Conservation (phyloP, 2,113 vertebrate genomes). For the Benthochromis sp. region DNA sequence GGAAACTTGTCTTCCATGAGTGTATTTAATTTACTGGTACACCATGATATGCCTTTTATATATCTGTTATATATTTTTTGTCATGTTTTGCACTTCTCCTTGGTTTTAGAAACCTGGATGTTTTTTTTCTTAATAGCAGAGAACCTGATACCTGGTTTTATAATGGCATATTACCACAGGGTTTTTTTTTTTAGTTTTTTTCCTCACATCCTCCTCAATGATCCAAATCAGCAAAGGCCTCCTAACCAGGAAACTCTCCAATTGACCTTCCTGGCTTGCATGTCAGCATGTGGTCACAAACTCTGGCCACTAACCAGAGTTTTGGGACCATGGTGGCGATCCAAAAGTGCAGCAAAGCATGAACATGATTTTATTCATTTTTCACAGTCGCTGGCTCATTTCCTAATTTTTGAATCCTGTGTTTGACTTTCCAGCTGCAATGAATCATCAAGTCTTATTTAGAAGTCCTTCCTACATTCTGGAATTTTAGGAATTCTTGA, state of each 20-base stretch:
- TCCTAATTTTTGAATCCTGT: neutral
- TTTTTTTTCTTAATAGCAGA: no score
- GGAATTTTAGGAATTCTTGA: neutral
- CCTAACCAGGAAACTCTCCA: neutral
- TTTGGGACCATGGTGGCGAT: neutral
- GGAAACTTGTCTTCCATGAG: neutral
- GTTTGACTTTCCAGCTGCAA: neutral
- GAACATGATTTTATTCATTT: neutral
- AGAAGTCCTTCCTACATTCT: neutral
- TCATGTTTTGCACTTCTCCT: neutral
- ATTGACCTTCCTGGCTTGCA: neutral
- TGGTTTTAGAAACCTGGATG: neutral
- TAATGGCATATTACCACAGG: neutral
- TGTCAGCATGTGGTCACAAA: neutral
- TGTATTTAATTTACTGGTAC: neutral
- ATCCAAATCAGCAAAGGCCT: neutral
- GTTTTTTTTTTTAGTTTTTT: accelerated
- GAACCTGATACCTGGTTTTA: neutral
- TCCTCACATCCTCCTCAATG: neutral
- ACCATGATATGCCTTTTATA: neutral
- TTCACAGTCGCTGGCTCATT: neutral
- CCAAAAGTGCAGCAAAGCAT: neutral
- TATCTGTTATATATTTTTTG: neutral
- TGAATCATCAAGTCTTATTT: neutral
- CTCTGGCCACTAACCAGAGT: neutral